Base-by-base conservation (phyloP, 2,888 invertebrate genomes). In the Aromia moschata region DNA sequence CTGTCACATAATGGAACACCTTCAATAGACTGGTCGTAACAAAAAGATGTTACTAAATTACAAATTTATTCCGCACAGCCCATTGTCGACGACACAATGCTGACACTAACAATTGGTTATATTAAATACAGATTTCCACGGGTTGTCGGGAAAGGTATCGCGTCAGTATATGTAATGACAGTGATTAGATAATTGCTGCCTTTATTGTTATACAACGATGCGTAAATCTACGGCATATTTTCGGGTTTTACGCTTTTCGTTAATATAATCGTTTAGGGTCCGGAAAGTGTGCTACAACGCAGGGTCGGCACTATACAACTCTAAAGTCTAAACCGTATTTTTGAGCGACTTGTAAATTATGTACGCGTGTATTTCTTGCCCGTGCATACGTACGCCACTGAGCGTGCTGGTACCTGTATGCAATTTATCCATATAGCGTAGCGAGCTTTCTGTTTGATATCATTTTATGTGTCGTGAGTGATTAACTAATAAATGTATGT, bases 1-100 rank as follows among this genome's bases (percentile, higher is more conserved):
- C 61, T 60, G 60, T 58, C 57, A 53, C 53, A 53, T 64, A 55
- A 56, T 36, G 10, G 51, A 55, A 60, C 58, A 58, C 53, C 58
- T 59, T 58, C 47, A 36, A 54, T 43, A 54, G 53, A 5, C 2
- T 7, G 16, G 10, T 17, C 5, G 15, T 11, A 15, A 46, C 12
- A 36, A 17, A 47, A 47, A 47, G 33, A 18, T 47, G 46, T 47
- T 47, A 47, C 46, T 47, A 36, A 47, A 47, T 47, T 36, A 47
- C 11, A 18, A 47, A 58, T 49, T 52, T 40, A 58, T 54, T 52
- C 56, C 47, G 44, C 45, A n/a, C n/a, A 45, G 31, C 45, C 58
- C 25, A 53, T 55, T 58, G 56, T 53, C 46, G 14, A 55, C 30
- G 41, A 14, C 36, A 54, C 44, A 46, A 49, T 55, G 49, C 47